Evolutionary conservation across 2,113 vertebrate genomes (phyloP), one percentile per base, ranked within the genome.

Genomic region (Grammomys surdaster): DNA sequence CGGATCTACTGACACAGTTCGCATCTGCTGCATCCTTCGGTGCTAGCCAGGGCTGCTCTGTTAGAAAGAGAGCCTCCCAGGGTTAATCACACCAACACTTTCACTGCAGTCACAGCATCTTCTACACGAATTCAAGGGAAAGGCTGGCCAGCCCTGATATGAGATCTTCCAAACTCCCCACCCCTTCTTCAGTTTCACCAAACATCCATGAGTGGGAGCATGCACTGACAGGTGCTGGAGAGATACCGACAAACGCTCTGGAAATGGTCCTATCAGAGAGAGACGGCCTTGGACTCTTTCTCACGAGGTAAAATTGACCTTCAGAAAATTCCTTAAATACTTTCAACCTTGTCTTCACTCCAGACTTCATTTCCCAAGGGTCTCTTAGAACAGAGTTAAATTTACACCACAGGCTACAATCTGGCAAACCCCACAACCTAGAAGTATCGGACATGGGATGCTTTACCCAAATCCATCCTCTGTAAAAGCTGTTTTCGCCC

Each of bases 401-500:
- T 12, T 6, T 3, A 7, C 0, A 13, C 87, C 81, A 40, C 0
- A 20, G 40, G 54, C 11, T 54, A 22, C 1, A 4, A 40, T 9
- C 22, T 13, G 69, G 43, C 31, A 40, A 48, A 14, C 4, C 3
- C 60, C 0, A 17, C n/a, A 36, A 24, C 40, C 86, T n/a, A 33
- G 31, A 92, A 33, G 46, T 1, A 22, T 7, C 12, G 0, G 12
- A 17, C 43, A 65, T 2, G 2, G 0, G 2, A 5, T 1, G 20
- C 22, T 75, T 81, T 5, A 5, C 28, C 67, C 13, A 14, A 16
- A 19, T 2, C 28, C 11, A 7, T 1, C 48, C 31, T 51, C 31
- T 58, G 22, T 31, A 1, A 89, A 33, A 19, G 31, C 26, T 17
- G 58, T 36, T 60, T n/a, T 46, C 26, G 75, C 17, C 26, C 51